Evolutionary conservation across 53 echinoderm and acorn worm species (phyloP).

Genomic region (Patiria pectinifera): DNA sequence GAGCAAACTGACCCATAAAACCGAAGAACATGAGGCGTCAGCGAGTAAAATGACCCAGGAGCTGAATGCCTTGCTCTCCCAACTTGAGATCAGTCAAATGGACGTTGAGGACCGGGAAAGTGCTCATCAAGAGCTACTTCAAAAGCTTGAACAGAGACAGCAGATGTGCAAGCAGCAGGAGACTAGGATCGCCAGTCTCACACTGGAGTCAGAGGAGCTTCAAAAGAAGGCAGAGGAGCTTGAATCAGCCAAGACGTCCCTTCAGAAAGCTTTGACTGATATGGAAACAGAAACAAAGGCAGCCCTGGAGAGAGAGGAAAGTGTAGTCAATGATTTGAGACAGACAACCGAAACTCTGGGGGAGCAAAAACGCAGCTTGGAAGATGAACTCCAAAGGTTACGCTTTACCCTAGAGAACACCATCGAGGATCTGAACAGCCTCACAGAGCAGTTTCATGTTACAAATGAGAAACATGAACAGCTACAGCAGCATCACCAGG

Average conservation of each 20-base stretch:
- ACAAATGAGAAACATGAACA: constrained; percentile 57
- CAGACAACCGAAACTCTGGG: constrained; percentile 22
- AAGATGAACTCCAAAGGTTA: constrained; percentile 47
- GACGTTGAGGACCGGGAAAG: constrained; percentile 69
- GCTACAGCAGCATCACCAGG: constrained; percentile 56
- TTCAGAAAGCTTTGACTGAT: constrained; percentile 47
- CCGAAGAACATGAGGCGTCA: constrained; percentile 18
- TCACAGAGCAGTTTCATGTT: constrained; percentile 64
- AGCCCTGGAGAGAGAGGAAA: constrained; percentile 13
- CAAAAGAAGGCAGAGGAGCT: constrained; percentile 2
- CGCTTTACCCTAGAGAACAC: constrained; percentile 71
- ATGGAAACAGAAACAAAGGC: constrained; percentile 22
- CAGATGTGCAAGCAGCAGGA: constrained; percentile 49
- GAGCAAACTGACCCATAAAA: constrained; percentile 32
- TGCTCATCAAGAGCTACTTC: constrained; percentile 25
- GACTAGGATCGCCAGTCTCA: constrained; percentile 9
- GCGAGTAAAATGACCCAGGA: constrained; percentile 59
- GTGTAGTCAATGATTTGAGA: constrained; percentile 37
- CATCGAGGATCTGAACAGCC: constrained; percentile 73
- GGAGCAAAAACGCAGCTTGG: constrained; percentile 54
- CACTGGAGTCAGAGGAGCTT: constrained; percentile 30
- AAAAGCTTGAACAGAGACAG: constrained; percentile 35
- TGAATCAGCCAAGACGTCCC: constrained; percentile 13
- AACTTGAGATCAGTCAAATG: constrained; percentile 77
- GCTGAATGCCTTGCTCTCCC: constrained; percentile 49